These are phyloP conservation scores for Microctonus aethiopoides DNA, from an alignment of 2,888 invertebrate species.

Conservation along the genomic window DNA sequence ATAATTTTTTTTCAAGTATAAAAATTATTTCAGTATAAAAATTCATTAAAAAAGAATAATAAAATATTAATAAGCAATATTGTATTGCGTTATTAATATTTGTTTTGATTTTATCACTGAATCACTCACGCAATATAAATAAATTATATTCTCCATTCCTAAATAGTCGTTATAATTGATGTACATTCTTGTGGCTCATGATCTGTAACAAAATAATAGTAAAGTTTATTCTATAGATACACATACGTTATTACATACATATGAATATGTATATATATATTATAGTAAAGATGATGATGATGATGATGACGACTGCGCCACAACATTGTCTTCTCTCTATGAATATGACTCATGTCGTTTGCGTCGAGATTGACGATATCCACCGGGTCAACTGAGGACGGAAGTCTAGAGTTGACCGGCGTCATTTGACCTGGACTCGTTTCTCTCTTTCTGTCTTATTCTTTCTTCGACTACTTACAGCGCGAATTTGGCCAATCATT, in stretches of 20 bases:
- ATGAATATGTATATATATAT: background rate
- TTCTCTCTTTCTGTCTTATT: constrained; percentile 6
- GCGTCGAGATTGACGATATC: constrained; percentile 64
- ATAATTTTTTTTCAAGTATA: too few relatives aligned
- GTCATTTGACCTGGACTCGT: constrained; percentile 55
- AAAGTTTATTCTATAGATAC: background rate
- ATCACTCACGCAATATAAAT: background rate
- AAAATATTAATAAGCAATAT: background rate
- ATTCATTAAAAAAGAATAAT: background rate
- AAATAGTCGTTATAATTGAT: background rate
- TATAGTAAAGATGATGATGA: constrained; percentile 36
- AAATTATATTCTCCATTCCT: background rate
- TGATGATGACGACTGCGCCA: constrained; percentile 42
- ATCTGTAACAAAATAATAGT: constrained; percentile 7
- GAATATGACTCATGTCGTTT: constrained; percentile 50
- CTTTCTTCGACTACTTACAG: constrained; percentile 19
- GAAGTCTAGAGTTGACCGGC: constrained; percentile 61
- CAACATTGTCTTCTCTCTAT: constrained; percentile 8
- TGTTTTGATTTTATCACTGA: background rate
- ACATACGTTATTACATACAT: background rate
- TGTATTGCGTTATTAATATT: background rate
- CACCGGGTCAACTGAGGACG: constrained; percentile 62
- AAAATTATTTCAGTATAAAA: background rate
- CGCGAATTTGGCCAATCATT: constrained; percentile 52
- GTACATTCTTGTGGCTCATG: background rate